Conservation (phyloP, 2,888 invertebrate species). For the Ormyrus thymus region DNA sequence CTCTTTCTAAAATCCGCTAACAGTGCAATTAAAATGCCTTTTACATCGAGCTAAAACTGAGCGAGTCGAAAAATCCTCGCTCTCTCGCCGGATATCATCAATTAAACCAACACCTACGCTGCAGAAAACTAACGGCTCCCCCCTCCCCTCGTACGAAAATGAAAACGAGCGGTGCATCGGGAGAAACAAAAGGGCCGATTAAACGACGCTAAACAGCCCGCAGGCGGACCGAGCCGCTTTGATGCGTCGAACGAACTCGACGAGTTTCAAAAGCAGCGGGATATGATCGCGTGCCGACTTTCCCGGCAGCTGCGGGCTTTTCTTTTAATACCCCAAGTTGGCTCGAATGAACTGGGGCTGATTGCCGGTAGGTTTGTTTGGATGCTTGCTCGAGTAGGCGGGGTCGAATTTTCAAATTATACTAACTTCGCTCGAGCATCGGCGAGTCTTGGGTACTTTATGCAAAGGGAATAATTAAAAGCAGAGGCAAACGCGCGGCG, state of each 20-base stretch:
- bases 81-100: background rate
- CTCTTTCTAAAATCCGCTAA: background rate
- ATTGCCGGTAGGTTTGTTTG: no score
- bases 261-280: slow-evolving; percentile 15
- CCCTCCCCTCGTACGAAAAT: background rate
- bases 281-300: background rate
- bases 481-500: no score
- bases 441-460: no score
- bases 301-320: no score
- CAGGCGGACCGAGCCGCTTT: background rate
- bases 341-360: no score
- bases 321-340: no score
- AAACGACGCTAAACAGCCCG: slow-evolving; percentile 29
- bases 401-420: no score
- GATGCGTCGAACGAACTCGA: slow-evolving; percentile 17
- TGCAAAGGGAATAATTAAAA: no score
- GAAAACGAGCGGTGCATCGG: slow-evolving; percentile 34
- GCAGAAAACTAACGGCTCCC: slow-evolving; percentile 20
- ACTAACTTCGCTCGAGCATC: no score
- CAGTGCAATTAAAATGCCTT: background rate
- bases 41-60: no score
- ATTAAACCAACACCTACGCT: background rate
- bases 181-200: slow-evolving; percentile 18
- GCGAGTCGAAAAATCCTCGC: background rate
- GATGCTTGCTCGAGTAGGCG: no score